Evolutionary conservation across 2,797 vertebrate genomes (phyloP), one percentile per base, ranked within the genome.

Genomic region (Spinibarbus caldwelli): DNA sequence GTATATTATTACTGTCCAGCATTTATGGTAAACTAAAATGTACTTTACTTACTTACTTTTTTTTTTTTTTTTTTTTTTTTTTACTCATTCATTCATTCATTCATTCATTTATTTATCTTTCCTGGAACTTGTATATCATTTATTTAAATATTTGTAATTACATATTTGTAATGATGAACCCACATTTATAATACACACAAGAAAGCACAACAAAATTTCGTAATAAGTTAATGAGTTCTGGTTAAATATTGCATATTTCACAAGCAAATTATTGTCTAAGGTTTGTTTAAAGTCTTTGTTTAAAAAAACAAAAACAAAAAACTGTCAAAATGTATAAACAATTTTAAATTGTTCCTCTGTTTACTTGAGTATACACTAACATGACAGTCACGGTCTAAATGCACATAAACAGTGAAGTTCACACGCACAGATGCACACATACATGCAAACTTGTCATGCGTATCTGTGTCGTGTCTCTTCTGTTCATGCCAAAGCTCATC

Each of bases 391-490:
- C 2, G 4, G n/a, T 78, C 11, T 84, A 68, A 54, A 78, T 84
- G 26, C 38, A 71, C 76, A 79, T 21, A 36, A 19, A 70, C 75
- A 71, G 23, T 78, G 11, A 68, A 31, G 34, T 77, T 68, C 7
- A 34, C 11, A 43, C 0, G 7, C 83, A 70, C 34, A 43, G 47
- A 43, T 47, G 52, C 23, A 79, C 83, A 85, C 38, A 72, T 85
- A 62, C 67, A 80, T 79, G 54, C 41, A 79, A 72, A 49, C 86
- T 87, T 88, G 81, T 91, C 80, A 62, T 78, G 59, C 80, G 49
- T 78, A 78, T 85, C 47, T 64, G 41, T 85, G 83, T 82, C 80
- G 11, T 41, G 41, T 68, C 71, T 49, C 43, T 75, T 84, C 72
- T 80, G 78, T 72, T 85, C 76, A 71, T 79, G 67, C 52, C 67